phyloP scores from a whole-genome alignment of 2,797 vertebrate species.

The Morus bassanus region DNA sequence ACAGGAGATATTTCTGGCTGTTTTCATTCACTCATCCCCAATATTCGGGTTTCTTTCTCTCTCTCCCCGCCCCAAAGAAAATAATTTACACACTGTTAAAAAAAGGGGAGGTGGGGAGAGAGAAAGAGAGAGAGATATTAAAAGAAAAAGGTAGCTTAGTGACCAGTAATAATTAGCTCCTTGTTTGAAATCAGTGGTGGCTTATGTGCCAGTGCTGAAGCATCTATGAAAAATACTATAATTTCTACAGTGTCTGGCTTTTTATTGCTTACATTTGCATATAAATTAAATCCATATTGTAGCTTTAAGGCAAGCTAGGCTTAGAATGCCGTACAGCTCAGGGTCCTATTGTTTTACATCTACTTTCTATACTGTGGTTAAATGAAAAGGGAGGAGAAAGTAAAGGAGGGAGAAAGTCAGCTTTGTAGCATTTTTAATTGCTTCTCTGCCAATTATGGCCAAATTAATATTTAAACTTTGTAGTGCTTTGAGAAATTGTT shows the following conservation, averaged over 20 bases:
- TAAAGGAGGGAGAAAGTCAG: conserved; percentile 75
- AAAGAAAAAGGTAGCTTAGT: conserved; percentile 68
- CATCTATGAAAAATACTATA: conserved; percentile 83
- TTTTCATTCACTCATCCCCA: conserved; percentile 70
- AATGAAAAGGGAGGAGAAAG: conserved; percentile 80
- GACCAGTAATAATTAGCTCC: conserved; percentile 79
- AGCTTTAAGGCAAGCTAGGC: conserved; percentile 92
- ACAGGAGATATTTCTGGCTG: conserved; percentile 71
- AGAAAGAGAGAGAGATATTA: conserved; percentile 57
- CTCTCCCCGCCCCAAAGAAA: conserved; percentile 54
- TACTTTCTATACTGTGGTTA: conserved; percentile 81
- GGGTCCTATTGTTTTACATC: conserved; percentile 91
- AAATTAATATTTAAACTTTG: conserved; percentile 83
- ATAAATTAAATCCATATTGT: conserved; percentile 92
- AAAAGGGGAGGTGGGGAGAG: not conserved
- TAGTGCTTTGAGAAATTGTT: conserved; percentile 71
- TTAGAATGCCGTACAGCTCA: conserved; percentile 85
- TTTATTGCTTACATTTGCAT: conserved; percentile 87
- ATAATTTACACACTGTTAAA: conserved; percentile 68
- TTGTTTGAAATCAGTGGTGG: conserved; percentile 68
- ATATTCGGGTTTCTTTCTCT: conserved; percentile 60
- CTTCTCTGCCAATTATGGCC: conserved; percentile 78
- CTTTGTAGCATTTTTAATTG: conserved; percentile 84
- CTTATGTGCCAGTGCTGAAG: conserved; percentile 53
- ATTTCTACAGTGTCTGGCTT: conserved; percentile 83